These are phyloP conservation scores for Rhopalosiphum padi DNA, from an alignment of 1,140 invertebrate species.

Conservation along the genomic window DNA sequence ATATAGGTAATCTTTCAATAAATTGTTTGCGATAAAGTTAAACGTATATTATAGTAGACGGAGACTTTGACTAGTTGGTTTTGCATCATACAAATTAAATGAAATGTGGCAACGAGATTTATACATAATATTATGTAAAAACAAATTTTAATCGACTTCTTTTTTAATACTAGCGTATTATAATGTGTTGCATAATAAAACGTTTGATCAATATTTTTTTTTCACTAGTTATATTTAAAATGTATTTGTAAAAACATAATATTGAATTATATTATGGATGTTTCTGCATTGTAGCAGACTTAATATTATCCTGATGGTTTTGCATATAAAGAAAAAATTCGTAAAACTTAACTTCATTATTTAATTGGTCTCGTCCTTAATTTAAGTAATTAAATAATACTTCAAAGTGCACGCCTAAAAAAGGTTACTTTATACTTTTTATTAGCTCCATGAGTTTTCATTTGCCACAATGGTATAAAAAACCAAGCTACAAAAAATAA, in stretches of 20 bases:
- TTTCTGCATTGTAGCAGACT: neutral
- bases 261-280: neutral
- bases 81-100: no score
- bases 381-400: constrained; percentile 25
- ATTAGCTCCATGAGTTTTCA: neutral
- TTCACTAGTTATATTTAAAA: neutral
- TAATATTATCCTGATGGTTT: neutral
- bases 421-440: neutral
- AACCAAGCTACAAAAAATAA: neutral
- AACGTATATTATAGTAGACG: no score
- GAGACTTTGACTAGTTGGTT: no score
- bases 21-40: no score
- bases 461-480: neutral
- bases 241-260: neutral
- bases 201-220: neutral
- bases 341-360: neutral
- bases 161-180: neutral
- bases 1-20: no score
- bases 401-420: neutral
- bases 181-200: neutral
- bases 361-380: neutral
- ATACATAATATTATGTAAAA: neutral
- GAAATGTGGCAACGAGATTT: neutral
- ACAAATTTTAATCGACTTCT: neutral
- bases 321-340: neutral